A percentile compares a stretch with the other conserved stretches of the same genome.
phyloP scores from a whole-genome alignment of 2,113 vertebrate species.

The Myiozetetes cayanensis region DNA sequence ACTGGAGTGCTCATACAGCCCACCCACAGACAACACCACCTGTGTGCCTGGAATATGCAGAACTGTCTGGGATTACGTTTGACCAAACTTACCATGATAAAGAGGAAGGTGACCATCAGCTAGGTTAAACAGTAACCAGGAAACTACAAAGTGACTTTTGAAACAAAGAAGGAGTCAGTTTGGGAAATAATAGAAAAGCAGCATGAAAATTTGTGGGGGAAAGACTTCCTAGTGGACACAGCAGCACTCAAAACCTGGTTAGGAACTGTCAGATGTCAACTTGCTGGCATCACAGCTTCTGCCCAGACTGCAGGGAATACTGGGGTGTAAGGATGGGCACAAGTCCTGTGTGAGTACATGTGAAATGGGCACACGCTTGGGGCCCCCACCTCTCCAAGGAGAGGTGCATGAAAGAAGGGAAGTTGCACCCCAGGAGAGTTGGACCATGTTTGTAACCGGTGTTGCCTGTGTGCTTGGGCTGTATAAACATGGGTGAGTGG shows the following conservation, averaged over 20 bases:
- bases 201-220: background rate
- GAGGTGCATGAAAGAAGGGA: background rate
- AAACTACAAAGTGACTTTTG: background rate
- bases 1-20: background rate
- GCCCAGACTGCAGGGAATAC: background rate
- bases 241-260: background rate
- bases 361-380: background rate
- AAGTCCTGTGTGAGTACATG: fast-evolving
- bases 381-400: background rate
- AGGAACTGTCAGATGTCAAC: background rate
- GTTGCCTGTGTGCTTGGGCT: background rate
- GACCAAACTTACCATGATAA: background rate
- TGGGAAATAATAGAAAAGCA: background rate
- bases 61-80: background rate
- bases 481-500: background rate
- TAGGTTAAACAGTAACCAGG: background rate
- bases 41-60: background rate
- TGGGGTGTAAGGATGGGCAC: background rate
- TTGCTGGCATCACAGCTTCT: background rate
- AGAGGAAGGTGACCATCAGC: background rate
- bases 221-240: background rate
- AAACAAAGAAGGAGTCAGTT: background rate
- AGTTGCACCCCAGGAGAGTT: background rate
- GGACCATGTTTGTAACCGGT: background rate
- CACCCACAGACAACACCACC: background rate